Base-by-base conservation (phyloP, 1,140 invertebrate genomes). In the Elysia chlorotica region DNA sequence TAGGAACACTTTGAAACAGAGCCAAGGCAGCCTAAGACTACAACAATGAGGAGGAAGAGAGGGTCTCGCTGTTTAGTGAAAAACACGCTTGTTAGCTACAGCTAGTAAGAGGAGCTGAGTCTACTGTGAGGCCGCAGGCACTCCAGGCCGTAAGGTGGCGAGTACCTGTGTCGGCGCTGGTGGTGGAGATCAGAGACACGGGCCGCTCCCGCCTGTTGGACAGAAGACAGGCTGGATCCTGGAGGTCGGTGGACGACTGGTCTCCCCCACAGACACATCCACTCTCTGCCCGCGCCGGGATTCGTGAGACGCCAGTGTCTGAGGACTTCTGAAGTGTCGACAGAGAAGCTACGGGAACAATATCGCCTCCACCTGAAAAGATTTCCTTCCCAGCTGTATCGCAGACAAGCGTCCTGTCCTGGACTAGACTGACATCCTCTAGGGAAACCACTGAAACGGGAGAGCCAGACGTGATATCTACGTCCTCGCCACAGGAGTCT, bases 141-240 rank as follows among this genome's bases (percentile, higher is more conserved):
- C 41, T 17, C 41, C 14, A n/a, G 14, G n/a, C 14, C 14, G 41
- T 48, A n/a, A 48, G n/a, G 41, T n/a, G 57, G 57, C 25, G 6
- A 19, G 57, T 74, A 83, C 82, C 82, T 73, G 82, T 84, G 66
- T 84, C 82, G n/a, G 79, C 82, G 77, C 82, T 84, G 25, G 79
- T 80, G 6, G 81, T 79, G 30, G 82, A 84, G 17, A 83, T 76
- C 0, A 82, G 65, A 17, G 82, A 84, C n/a, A 82, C 61, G 35
- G 82, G 82, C 2, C 82, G 73, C 17, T 79, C 80, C 53, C 76
- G 75, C 48, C 78, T 78, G 37, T 79, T 78, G 37, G 76, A 73
- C 37, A 57, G 37, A 2, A 30, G 41, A n/a, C 31, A 28, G 30
- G 36, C 31, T 38, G 36, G 30, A 30, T 54, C 53, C 0, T n/a